Base-by-base conservation (phyloP, 2,888 invertebrate species). In the Incurvaria masculella region DNA sequence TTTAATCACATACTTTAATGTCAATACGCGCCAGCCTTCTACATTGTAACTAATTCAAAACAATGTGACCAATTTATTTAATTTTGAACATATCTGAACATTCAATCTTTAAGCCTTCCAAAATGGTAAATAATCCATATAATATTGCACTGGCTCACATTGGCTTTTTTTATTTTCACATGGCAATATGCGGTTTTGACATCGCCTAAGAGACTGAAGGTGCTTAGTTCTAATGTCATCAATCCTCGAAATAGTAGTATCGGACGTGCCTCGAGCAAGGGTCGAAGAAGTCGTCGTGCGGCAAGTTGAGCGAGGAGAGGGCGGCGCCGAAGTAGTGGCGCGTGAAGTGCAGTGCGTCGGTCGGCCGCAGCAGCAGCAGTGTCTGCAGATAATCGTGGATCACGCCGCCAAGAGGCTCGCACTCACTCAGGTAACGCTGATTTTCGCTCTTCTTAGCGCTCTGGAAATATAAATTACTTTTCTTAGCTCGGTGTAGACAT, bases 351-450 rank as follows among this genome's bases (percentile, higher is more conserved):
- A 82, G 51, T 1, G 81, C 74, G 46, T 83, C 80, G n/a, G 72
- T 66, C 0, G 83, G 81, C 52, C 81, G 81, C 56, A 85, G 65
- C 27, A 82, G 59, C 33, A 86, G 66, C 47, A 86, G 65, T 1
- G 80, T 71, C 58, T 83, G 81, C 14, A 83, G 69, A 55, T 85
- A 87, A 61, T 87, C 86, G 0, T 79, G 72, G 11, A 86, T 68
- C 16, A 82, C 64, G 23, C 74, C 68, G 21, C 81, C 76, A 27
- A 86, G 64, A 52, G 81, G 80, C 1, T 81, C 81, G 54, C 80
- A 83, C 55, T 83, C 82, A 2, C 67, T 63, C 46, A 83, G 61
- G 62, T 85, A 86, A n/a, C 81, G 74, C 44, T 71, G 79, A 47
- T 80, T 78, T 59, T 81, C 75, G 21, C 76, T 69, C 17, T 75